Conservation (phyloP, 2,888 invertebrate genomes). For the Luperina nickerlii region DNA sequence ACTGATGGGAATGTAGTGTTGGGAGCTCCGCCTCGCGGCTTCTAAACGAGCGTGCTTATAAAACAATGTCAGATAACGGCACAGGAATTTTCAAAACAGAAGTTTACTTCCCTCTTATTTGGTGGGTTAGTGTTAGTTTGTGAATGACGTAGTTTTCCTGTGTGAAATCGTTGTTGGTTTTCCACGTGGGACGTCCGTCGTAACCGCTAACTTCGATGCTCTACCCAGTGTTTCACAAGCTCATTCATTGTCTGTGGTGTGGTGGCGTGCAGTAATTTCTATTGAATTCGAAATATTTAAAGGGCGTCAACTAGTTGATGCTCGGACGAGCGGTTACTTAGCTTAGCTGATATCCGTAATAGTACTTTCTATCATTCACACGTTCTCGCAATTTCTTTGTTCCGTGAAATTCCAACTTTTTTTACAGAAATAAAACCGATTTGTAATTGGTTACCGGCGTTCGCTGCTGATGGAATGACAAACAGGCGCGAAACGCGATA, state of each 20-base stretch:
- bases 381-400: constrained; percentile 75
- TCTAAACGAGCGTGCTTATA: constrained; percentile 61
- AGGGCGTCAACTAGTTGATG: constrained; percentile 82
- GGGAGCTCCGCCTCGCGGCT: constrained; percentile 53
- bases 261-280: constrained; percentile 66
- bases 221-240: constrained; percentile 62
- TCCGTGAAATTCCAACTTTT: constrained; percentile 69
- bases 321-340: constrained; percentile 68
- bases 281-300: constrained; percentile 79
- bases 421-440: constrained; percentile 66
- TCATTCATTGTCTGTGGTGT: constrained; percentile 64
- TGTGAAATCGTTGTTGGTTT: constrained; percentile 34
- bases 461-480: constrained; percentile 65
- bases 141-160: constrained; percentile 41
- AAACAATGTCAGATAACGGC: constrained; percentile 61
- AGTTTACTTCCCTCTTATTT: constrained; percentile 41
- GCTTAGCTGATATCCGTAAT: constrained; percentile 72
- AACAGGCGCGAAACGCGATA: no score
- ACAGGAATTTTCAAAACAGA: constrained; percentile 37
- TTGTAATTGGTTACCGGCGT: constrained; percentile 68
- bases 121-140: constrained; percentile 31
- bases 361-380: constrained; percentile 73
- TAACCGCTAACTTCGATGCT: constrained; percentile 58
- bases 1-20: constrained; percentile 75
- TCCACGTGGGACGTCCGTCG: background rate